A percentile compares a stretch with the other conserved stretches of the same genome.
Conservation (phyloP, 2,797 vertebrate genomes). For the Channa striata region DNA sequence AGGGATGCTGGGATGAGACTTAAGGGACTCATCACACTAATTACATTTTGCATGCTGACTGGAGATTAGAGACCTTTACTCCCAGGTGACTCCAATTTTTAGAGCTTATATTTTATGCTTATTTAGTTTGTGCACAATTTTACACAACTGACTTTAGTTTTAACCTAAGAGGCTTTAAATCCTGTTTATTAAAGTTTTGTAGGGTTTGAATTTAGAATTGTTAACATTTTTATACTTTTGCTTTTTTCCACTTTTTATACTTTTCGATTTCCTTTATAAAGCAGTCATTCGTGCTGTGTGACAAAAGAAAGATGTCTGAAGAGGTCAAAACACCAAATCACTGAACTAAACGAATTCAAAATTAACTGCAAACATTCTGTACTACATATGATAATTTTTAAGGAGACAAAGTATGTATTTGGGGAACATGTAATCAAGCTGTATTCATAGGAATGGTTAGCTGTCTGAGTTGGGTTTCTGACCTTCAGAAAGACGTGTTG, state of each 20-base stretch:
- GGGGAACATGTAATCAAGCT: not conserved
- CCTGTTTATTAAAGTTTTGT: no score
- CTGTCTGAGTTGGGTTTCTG: not conserved
- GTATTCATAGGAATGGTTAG: not conserved
- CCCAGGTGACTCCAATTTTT: slow-evolving; percentile 62
- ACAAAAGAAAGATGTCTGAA: not conserved
- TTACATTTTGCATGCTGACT: slow-evolving; percentile 75
- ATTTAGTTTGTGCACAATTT: slow-evolving; percentile 45
- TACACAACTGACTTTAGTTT: slow-evolving; percentile 26
- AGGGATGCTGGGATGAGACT: slow-evolving; percentile 49
- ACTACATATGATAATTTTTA: no score
- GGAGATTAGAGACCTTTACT: slow-evolving; percentile 62
- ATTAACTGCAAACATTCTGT: no score
- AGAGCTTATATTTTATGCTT: slow-evolving; percentile 56
- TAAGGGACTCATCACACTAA: slow-evolving; percentile 72
- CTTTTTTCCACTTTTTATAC: not conserved
- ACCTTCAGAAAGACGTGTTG: not conserved
- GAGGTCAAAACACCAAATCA: not conserved
- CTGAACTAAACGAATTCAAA: no score
- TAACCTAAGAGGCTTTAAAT: not conserved
- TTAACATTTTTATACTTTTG: not conserved
- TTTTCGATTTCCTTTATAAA: not conserved
- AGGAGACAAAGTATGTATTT: no score
- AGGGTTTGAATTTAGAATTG: not conserved
- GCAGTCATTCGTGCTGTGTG: not conserved